Percentiles rank a stretch among this genome's conserved stretches.
phyloP scores from a whole-genome alignment of 2,888 invertebrate genomes.

The Eumerus sabulonum region DNA sequence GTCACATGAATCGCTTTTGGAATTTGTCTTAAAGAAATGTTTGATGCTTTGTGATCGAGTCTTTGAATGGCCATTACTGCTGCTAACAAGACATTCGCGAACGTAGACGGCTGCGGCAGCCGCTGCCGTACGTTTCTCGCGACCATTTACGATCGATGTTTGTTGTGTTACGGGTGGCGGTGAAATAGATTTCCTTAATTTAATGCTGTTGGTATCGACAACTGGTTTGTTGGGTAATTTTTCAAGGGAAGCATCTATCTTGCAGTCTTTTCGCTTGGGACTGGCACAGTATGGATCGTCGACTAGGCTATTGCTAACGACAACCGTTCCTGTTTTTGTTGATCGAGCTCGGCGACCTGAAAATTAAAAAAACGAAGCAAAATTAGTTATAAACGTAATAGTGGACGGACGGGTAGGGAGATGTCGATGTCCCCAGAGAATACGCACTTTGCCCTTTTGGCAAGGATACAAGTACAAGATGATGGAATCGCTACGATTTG shows the following conservation, averaged over 20 bases:
- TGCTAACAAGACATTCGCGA: constrained; percentile 52
- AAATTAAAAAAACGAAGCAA: neutral
- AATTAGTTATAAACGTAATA: neutral
- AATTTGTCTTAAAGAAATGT: constrained; percentile 75
- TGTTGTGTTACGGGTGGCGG: constrained; percentile 9
- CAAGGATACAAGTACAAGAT: no score
- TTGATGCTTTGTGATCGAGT: constrained; percentile 73
- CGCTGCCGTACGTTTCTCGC: constrained; percentile 42
- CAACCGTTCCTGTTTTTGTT: constrained; percentile 33
- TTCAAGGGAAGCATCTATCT: constrained; percentile 73
- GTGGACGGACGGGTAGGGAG: no score
- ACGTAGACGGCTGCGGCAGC: constrained; percentile 46
- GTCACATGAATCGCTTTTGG: constrained; percentile 52
- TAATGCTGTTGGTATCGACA: constrained; percentile 7
- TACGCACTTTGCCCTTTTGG: no score
- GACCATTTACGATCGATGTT: neutral
- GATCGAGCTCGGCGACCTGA: constrained; percentile 56
- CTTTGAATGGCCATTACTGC: constrained; percentile 70
- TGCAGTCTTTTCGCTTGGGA: constrained; percentile 79
- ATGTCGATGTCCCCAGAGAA: no score
- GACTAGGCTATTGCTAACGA: constrained; percentile 66
- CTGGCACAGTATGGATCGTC: constrained; percentile 79
- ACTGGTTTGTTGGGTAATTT: constrained; percentile 2
- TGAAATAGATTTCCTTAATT: constrained; percentile 20
- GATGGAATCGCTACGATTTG: no score